Evolutionary conservation across 1,140 invertebrate genomes (phyloP).

Genomic region (Orius insidiosus): DNA sequence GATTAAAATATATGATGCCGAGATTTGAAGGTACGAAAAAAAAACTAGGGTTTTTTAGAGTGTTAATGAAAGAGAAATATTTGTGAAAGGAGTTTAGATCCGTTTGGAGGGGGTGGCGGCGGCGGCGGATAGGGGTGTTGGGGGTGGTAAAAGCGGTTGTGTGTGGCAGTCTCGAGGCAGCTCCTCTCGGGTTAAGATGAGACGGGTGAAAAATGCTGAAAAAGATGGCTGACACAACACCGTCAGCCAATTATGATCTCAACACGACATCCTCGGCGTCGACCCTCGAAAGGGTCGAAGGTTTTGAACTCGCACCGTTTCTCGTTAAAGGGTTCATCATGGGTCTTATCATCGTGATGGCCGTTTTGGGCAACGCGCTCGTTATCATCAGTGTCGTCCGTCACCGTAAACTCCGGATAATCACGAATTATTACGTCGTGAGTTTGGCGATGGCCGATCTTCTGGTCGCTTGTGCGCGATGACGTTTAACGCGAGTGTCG

Average conservation of each 20-base stretch:
- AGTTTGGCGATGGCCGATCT: conserved; percentile 80
- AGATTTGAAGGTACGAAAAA: no score
- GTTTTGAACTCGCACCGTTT: conserved; percentile 22
- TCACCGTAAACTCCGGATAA: conserved; percentile 67
- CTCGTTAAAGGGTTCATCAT: conserved; percentile 51
- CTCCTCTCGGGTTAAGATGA: conserved; percentile 8
- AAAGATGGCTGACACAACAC: conserved; percentile 12
- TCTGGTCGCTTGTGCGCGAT: conserved; percentile 78
- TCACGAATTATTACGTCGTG: conserved; percentile 90
- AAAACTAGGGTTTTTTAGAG: no score
- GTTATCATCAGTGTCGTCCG: conserved; percentile 64
- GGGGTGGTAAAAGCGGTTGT: no score
- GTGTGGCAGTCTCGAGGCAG: conserved; percentile 4
- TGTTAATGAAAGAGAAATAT: no score
- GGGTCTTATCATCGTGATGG: conserved; percentile 42
- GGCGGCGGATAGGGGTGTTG: no score
- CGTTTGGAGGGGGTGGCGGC: no score
- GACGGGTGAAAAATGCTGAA: conserved; percentile 4
- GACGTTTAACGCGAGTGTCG: conserved; percentile 87
- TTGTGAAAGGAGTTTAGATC: no score
- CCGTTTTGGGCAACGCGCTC: conserved; percentile 61
- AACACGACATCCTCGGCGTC: conserved; percentile 3
- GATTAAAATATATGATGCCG: no score
- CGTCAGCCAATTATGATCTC: conserved; percentile 6
- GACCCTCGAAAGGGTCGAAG: conserved; percentile 4